These are phyloP conservation scores for Phocoena sinus DNA, from an alignment of 2,113 vertebrate species.

Conservation along the genomic window DNA sequence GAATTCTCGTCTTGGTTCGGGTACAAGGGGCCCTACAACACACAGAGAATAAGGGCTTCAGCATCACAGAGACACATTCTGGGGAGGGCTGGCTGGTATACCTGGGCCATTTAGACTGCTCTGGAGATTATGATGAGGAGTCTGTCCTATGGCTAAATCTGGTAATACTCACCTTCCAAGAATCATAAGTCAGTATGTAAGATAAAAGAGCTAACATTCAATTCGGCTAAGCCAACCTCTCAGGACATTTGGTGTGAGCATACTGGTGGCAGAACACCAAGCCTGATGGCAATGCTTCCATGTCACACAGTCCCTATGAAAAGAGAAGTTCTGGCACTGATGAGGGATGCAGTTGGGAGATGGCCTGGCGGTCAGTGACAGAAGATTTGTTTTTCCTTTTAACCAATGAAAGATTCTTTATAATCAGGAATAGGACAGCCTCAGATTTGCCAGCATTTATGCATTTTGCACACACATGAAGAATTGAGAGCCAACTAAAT, in stretches of 20 bases:
- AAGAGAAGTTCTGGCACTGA: not conserved
- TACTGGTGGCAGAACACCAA: not conserved
- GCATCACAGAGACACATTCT: not conserved
- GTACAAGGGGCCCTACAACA: slow-evolving; percentile 11
- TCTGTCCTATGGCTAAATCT: not conserved
- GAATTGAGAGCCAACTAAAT: not conserved
- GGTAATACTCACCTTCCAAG: not conserved
- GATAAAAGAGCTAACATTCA: not conserved
- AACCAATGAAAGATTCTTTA: not conserved
- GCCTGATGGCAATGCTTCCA: not conserved
- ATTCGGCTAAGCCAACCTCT: not conserved
- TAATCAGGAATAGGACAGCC: not conserved
- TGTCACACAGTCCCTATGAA: not conserved
- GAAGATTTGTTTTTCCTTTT: not conserved
- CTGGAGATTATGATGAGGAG: slow-evolving; percentile 14
- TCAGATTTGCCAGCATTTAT: not conserved
- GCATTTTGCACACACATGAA: not conserved
- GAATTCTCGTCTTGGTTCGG: slow-evolving; percentile 29
- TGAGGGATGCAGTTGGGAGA: not conserved
- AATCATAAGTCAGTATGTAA: not conserved
- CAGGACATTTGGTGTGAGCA: not conserved
- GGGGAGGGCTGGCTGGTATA: not conserved
- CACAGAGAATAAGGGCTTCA: slow-evolving; percentile 1
- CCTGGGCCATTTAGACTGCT: not conserved
- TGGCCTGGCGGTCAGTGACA: not conserved